Evolutionary conservation across 2,797 vertebrate species (phyloP).

Genomic region (Manis javanica): DNA sequence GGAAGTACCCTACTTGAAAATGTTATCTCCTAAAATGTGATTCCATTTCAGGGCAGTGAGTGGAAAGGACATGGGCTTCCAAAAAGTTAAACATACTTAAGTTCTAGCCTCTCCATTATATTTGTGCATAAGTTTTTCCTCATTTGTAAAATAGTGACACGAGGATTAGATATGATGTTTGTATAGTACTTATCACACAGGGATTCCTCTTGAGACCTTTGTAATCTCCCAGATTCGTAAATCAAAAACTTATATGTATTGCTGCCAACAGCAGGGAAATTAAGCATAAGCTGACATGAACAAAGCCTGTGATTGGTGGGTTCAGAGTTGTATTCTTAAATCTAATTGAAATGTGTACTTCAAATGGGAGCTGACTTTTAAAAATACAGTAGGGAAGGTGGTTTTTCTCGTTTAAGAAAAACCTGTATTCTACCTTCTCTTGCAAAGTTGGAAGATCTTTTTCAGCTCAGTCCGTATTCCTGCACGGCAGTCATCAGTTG

Average conservation of each 20-base stretch:
- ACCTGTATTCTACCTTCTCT: neutral
- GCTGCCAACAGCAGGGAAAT: neutral
- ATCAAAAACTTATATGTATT: conserved; percentile 7
- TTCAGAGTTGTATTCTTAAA: neutral
- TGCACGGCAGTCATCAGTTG: neutral
- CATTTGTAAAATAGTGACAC: neutral
- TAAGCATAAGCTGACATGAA: neutral
- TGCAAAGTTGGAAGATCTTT: neutral
- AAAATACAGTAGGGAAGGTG: neutral
- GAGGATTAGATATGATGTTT: neutral
- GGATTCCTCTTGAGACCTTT: neutral
- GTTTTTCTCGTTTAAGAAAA: neutral
- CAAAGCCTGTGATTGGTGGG: neutral
- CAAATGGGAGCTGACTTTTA: neutral
- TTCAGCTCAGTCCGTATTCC: neutral
- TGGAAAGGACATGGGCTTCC: neutral
- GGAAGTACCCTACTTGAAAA: neutral
- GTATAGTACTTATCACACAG: neutral
- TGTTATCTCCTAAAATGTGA: neutral
- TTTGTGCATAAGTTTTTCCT: neutral
- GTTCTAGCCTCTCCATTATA: neutral
- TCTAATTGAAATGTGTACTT: neutral
- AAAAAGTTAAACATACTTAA: neutral
- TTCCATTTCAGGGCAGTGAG: neutral
- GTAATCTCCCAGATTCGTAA: neutral